Percentiles rank a stretch among this genome's conserved stretches.
Conservation (phyloP, 2,888 invertebrate genomes). For the Eudasyphora cyanicolor region DNA sequence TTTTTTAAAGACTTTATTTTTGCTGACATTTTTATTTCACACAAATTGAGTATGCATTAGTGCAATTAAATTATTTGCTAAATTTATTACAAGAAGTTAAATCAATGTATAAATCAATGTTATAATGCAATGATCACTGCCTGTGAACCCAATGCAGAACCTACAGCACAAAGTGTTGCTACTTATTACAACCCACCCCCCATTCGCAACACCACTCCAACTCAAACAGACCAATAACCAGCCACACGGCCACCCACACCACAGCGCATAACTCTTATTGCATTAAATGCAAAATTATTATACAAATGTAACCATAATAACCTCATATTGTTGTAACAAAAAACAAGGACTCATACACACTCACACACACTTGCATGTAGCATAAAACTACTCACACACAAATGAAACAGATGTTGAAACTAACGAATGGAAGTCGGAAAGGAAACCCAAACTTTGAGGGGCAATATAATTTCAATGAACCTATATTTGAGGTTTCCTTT, state of each 20-base stretch:
- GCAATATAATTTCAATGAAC: conserved; percentile 61
- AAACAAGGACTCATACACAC: conserved; percentile 8
- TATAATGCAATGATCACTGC: too few relatives aligned
- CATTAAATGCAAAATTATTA: conserved; percentile 38
- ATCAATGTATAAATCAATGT: too few relatives aligned
- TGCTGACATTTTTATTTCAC: too few relatives aligned
- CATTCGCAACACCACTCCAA: background rate
- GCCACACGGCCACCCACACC: background rate
- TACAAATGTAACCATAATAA: conserved; percentile 40
- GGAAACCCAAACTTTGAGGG: conserved; percentile 53
- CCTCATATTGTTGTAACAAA: conserved; percentile 24
- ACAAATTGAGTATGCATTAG: too few relatives aligned
- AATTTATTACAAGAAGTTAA: too few relatives aligned
- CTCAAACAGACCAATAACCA: background rate
- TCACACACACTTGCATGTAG: background rate
- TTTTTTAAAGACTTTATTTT: too few relatives aligned
- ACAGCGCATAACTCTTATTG: background rate
- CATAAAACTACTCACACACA: background rate
- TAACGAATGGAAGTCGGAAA: conserved; percentile 16
- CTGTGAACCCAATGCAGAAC: too few relatives aligned
- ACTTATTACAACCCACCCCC: too few relatives aligned
- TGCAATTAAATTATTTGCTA: too few relatives aligned
- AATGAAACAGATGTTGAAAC: conserved; percentile 19
- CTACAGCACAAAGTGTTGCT: too few relatives aligned
- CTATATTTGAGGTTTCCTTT: conserved; percentile 65